Evolutionary conservation across 2,888 invertebrate species (phyloP).

Genomic region (Micoletzkya japonica): DNA sequence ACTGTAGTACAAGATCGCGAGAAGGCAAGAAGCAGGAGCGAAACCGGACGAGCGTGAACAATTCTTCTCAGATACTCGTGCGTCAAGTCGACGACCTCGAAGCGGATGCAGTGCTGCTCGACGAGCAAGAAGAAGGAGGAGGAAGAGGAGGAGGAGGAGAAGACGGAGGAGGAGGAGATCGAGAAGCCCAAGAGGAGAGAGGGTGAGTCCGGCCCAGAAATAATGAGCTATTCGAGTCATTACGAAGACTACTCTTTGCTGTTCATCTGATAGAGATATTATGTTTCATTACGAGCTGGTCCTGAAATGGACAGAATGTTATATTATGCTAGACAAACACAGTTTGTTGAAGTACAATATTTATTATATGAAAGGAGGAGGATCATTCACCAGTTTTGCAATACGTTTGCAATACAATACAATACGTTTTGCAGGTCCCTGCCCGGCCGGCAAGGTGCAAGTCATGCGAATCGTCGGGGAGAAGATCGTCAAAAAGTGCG

Average conservation of each 20-base stretch:
- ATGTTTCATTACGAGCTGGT: too few relatives aligned
- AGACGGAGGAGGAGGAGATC: slow-evolving; percentile 12
- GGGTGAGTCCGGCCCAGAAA: slow-evolving; percentile 4
- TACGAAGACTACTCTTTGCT: too few relatives aligned
- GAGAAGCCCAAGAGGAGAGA: slow-evolving; percentile 27
- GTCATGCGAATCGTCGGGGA: slow-evolving; percentile 58
- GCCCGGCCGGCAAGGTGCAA: slow-evolving; percentile 56
- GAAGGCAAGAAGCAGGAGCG: not conserved
- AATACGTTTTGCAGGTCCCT: slow-evolving; percentile 43
- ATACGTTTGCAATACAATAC: not conserved
- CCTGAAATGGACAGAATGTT: too few relatives aligned
- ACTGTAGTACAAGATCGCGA: too few relatives aligned
- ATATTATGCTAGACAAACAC: too few relatives aligned
- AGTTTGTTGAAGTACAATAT: too few relatives aligned
- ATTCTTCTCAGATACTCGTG: slow-evolving; percentile 47
- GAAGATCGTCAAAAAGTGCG: slow-evolving; percentile 59
- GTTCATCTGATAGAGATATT: too few relatives aligned
- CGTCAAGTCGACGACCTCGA: slow-evolving; percentile 31
- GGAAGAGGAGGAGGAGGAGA: slow-evolving; percentile 31
- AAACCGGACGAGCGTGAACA: not conserved
- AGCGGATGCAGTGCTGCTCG: slow-evolving; percentile 24
- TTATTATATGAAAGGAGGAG: too few relatives aligned
- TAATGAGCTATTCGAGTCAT: too few relatives aligned
- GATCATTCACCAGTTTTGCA: not conserved
- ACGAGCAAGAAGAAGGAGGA: slow-evolving; percentile 1